Base-by-base conservation (phyloP, 2,888 invertebrate genomes). In the Aphelenchoides bicaudatus region DNA sequence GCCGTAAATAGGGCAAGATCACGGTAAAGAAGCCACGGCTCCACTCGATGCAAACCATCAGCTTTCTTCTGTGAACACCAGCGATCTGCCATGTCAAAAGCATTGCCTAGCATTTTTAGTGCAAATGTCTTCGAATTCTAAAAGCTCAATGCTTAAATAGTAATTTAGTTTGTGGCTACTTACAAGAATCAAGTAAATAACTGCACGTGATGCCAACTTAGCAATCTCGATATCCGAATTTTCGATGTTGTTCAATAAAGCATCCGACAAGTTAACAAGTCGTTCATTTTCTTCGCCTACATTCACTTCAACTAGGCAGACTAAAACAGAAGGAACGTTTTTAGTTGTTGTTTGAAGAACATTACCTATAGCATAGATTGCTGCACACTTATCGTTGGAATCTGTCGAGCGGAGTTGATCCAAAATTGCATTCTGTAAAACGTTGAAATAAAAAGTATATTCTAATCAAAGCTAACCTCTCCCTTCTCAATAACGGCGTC, bases 31-130 rank as follows among this genome's bases (percentile, higher is more conserved):
- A 96, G 61, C 8, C 65, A 59, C n/a, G 66, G 64, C 0, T 71
- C 71, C 16, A 70, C 25, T 4, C 69, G 53, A 23, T 43, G 25
- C 29, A 55, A 31, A 80, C 94, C 93, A 80, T 90, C 87, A 68
- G 91, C 84, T 74, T 91, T 55, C 38, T 79, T 92, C 51, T 88
- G 89, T 27, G 88, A 87, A 3, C 96, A 83, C 91, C 91, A 93
- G 80, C 96, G 96, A 79, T 92, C 89, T 1, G 94, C 91, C 76
- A 90, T 85, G 80, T 91, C 91, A 1, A 94, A 90, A 82, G 94
- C 93, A 83, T 92, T 92, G 75, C 94, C 93, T n/a, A 96, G 92
- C 79, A 93, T 92, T 79, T 93, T 92, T 0, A 91, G 90, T 29
- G 93, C 88, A 80, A 90, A 91, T 0, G 91, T 90, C 13, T 93